Evolutionary conservation across 1,140 invertebrate species (phyloP), one percentile per base, ranked within the genome.

Genomic region (Holcopasites calliopsidis): DNA sequence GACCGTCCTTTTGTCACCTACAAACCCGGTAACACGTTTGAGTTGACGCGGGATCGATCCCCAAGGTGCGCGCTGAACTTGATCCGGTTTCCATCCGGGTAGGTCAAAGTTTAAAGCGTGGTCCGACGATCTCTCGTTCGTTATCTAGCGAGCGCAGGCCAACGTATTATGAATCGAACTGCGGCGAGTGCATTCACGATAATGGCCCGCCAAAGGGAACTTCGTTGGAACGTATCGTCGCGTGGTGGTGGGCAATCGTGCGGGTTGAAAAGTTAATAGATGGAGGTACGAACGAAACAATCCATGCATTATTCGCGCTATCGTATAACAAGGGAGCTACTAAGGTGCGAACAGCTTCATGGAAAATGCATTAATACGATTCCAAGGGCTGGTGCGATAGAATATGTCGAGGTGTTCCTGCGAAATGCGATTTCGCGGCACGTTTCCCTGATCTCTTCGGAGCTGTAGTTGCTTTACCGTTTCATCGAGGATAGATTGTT

Each of bases 71-170:
- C 3, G 18, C 2, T 33, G 42, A 49, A 64, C 61, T 52, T 23
- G 64, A 54, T 47, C 40, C 26, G 23, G 60, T 62, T 31, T 31
- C 49, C 10, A 35, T 38, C 11, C 18, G 8, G 3, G n/a, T 71
- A 61, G 55, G 68, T 71, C 55, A 61, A 61, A 60, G 55, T 49
- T 71, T 35, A 61, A 38, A 38, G 31, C 38, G 10, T 28, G 10
- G 31, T n/a, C 7, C 6, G 42, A 13, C 0, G 42, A 1, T 21
- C 31, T 57, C 64, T 31, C 50, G n/a, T n/a, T 23, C 18, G 73
- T 75, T 75, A 75, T 75, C 73, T 50, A 42, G 42, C 33, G 8
- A 40, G 50, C 35, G 54, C 73, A 75, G 66, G 31, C 64, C 7
- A 35, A 68, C 40, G 42, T 64, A 40, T 64, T 40, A 40, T 16